These are phyloP conservation scores for Lasioglossum villosulum DNA, from an alignment of 2,888 invertebrate genomes.

Conservation along the genomic window DNA sequence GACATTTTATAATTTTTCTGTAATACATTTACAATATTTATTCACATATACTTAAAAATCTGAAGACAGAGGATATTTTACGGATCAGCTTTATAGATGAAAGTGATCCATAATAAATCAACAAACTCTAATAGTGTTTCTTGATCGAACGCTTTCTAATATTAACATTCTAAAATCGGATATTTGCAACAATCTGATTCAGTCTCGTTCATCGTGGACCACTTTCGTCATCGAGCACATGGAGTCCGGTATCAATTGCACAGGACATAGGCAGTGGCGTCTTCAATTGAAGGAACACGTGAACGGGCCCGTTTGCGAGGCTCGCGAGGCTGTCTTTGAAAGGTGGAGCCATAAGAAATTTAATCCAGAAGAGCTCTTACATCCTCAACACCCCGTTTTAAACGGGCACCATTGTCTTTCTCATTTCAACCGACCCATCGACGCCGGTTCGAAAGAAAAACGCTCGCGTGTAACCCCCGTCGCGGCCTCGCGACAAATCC, in stretches of 20 bases:
- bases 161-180: too few relatives aligned
- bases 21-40: neutral
- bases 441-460: slow-evolving; percentile 41
- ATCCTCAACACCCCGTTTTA: slow-evolving; percentile 47
- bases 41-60: too few relatives aligned
- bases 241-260: neutral
- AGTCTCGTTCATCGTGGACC: neutral
- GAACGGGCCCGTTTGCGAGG: slow-evolving; percentile 7
- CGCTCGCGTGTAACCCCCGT: slow-evolving; percentile 20
- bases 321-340: slow-evolving; percentile 33
- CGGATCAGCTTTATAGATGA: neutral
- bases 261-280: neutral
- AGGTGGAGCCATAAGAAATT: slow-evolving; percentile 45
- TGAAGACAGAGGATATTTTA: too few relatives aligned
- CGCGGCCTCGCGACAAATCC: slow-evolving; percentile 19
- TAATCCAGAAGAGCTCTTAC: slow-evolving; percentile 50
- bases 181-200: too few relatives aligned
- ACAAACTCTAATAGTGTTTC: too few relatives aligned
- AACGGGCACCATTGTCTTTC: slow-evolving; percentile 46
- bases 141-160: too few relatives aligned
- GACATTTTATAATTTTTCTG: neutral
- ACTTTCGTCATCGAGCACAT: neutral
- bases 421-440: slow-evolving; percentile 38
- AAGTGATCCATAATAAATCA: neutral
- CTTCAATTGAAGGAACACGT: slow-evolving; percentile 27